Evolutionary conservation across 2,888 invertebrate genomes (phyloP).

Genomic region (Cryptus viduatorius): DNA sequence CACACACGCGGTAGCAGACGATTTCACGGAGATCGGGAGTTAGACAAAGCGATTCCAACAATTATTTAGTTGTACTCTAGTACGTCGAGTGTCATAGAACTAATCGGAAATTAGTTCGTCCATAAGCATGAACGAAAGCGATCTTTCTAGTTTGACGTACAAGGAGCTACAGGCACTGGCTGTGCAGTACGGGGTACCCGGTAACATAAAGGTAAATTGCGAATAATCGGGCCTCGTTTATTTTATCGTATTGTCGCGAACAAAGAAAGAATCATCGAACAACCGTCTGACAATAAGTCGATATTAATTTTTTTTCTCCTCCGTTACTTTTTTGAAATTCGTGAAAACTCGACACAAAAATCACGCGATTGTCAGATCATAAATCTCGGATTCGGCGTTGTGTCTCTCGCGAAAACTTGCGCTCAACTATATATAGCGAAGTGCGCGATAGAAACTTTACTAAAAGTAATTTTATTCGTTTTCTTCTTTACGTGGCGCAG

Average conservation of each 20-base stretch:
- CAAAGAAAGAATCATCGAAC: not conserved
- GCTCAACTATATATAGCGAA: not conserved
- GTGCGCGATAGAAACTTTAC: not conserved
- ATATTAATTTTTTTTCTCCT: slow-evolving; percentile 15
- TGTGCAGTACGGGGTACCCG: slow-evolving; percentile 79
- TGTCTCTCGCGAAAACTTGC: not conserved
- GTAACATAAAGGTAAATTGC: slow-evolving; percentile 81
- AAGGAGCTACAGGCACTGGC: slow-evolving; percentile 82
- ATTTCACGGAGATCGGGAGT: slow-evolving; percentile 40
- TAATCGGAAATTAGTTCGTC: slow-evolving; percentile 16
- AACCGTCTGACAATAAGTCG: not conserved
- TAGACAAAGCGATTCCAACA: slow-evolving; percentile 30
- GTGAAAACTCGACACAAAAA: not conserved
- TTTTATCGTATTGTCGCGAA: not conserved
- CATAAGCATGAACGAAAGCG: slow-evolving; percentile 74
- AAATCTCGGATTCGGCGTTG: no score
- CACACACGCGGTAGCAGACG: slow-evolving; percentile 63
- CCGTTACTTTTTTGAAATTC: not conserved
- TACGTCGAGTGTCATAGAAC: slow-evolving; percentile 5
- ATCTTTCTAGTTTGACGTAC: slow-evolving; percentile 79
- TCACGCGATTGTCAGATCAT: not conserved
- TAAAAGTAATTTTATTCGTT: slow-evolving; percentile 30
- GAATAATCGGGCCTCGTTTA: not conserved
- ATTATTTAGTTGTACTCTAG: not conserved
- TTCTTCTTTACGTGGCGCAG: slow-evolving; percentile 68